A percentile compares a stretch with the other conserved stretches of the same genome.
These are phyloP conservation scores for Drosophila leontia DNA, from an alignment of 1,140 invertebrate genomes.

Conservation along the genomic window DNA sequence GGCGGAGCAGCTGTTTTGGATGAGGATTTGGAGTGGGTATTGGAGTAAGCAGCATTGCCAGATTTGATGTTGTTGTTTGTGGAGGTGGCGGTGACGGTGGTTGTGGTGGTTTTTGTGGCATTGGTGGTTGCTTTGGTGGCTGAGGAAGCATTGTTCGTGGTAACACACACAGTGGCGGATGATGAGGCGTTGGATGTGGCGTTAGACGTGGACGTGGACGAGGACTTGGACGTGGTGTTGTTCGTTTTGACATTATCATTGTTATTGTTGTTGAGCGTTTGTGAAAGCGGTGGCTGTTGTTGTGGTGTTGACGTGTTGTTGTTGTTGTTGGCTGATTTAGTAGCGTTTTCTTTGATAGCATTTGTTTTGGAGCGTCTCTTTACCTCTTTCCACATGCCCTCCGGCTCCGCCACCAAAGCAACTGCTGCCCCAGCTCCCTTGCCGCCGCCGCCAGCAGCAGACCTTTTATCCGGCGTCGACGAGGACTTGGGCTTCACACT, in stretches of 20 bases:
- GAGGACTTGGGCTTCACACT: constrained; percentile 74
- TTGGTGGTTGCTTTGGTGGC: constrained; percentile 49
- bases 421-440: constrained; percentile 49
- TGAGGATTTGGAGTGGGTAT: constrained; percentile 78
- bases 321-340: constrained; percentile 76
- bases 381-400: constrained; percentile 86
- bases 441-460: constrained; percentile 41
- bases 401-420: constrained; percentile 79
- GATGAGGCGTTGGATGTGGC: constrained; percentile 72
- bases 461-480: constrained; percentile 54
- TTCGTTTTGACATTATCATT: constrained; percentile 66
- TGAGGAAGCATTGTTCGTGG: constrained; percentile 50
- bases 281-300: constrained; percentile 76
- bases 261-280: constrained; percentile 74
- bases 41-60: constrained; percentile 76
- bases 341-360: constrained; percentile 84
- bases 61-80: constrained; percentile 65
- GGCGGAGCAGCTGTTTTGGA: constrained; percentile 81
- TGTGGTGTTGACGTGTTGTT: constrained; percentile 68
- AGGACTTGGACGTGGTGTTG: constrained; percentile 52
- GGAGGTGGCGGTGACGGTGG: constrained; percentile 22
- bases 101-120: constrained; percentile 32
- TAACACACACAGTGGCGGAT: constrained; percentile 51
- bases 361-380: constrained; percentile 86
- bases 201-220: constrained; percentile 52